phyloP scores from a whole-genome alignment of 2,797 vertebrate genomes.

The Phoxinus dragarum region DNA sequence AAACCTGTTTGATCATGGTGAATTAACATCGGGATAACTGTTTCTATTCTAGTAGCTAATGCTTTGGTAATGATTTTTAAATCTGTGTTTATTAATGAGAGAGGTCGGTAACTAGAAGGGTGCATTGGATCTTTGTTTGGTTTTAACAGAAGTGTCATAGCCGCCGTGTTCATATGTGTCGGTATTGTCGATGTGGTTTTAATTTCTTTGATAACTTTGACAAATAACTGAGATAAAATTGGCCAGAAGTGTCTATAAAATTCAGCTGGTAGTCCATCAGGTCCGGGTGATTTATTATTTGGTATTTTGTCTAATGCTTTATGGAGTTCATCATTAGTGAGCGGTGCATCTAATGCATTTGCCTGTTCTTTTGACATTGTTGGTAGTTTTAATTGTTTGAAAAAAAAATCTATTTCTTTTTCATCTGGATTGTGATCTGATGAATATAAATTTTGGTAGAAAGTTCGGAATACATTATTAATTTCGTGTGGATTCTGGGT shows the following conservation, averaged over 20 bases:
- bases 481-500: neutral
- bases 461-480: neutral
- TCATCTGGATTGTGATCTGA: neutral
- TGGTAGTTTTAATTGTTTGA: neutral
- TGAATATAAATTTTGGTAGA: neutral
- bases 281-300: neutral
- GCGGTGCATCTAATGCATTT: neutral
- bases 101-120: neutral
- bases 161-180: neutral
- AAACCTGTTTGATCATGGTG: neutral
- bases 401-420: neutral
- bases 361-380: neutral
- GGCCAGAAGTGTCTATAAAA: neutral
- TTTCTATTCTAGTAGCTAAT: neutral
- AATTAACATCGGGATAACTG: neutral
- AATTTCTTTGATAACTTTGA: neutral
- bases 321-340: neutral
- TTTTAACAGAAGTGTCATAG: neutral
- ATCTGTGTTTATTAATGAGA: neutral
- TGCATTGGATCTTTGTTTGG: neutral
- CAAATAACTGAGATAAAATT: neutral
- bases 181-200: neutral
- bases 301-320: neutral
- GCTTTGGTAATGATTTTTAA: neutral
- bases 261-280: neutral